Percentiles rank a stretch among this genome's conserved stretches.
Conservation (phyloP, 2,888 invertebrate genomes). For the Platycheirus rosarum region DNA sequence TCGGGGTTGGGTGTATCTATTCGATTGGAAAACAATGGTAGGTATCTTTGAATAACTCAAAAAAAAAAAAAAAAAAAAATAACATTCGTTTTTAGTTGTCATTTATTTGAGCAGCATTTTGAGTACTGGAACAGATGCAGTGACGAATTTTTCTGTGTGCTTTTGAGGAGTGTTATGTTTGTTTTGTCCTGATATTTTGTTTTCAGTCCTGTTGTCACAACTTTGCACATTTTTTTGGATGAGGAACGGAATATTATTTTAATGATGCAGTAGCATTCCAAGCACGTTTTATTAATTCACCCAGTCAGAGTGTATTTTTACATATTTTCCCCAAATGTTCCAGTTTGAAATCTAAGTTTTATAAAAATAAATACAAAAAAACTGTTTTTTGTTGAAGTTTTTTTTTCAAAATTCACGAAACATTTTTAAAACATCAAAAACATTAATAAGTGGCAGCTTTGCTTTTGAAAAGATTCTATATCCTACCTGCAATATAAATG, state of each 20-base stretch:
- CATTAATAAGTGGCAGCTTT: too few species aligned
- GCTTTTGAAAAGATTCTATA: too few species aligned
- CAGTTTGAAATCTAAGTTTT: too few species aligned
- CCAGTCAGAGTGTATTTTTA: too few species aligned
- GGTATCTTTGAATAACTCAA: constrained; percentile 3
- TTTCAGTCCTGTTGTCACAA: constrained; percentile 5
- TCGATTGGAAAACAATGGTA: constrained; percentile 19
- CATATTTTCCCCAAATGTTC: too few species aligned
- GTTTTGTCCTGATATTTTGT: constrained; percentile 43
- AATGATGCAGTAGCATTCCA: constrained; percentile 63
- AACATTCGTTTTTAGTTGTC: constrained; percentile 43
- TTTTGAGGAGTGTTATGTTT: constrained; percentile 62
- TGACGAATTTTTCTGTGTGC: constrained; percentile 32
- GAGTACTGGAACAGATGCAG: constrained; percentile 13
- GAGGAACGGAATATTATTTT: constrained; percentile 58
- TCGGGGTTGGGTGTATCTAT: constrained; percentile 10
- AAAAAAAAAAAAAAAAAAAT: constrained; percentile 1
- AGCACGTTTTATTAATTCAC: constrained; percentile 68
- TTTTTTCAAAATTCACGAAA: too few species aligned
- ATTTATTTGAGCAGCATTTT: constrained; percentile 35
- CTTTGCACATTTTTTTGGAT: constrained; percentile 22
- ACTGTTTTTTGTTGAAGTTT: too few species aligned
- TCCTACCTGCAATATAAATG: too few species aligned
- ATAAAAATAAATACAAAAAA: too few species aligned
- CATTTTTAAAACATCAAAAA: too few species aligned